Conservation (phyloP, 1,140 invertebrate genomes). For the Batillaria attramentaria region DNA sequence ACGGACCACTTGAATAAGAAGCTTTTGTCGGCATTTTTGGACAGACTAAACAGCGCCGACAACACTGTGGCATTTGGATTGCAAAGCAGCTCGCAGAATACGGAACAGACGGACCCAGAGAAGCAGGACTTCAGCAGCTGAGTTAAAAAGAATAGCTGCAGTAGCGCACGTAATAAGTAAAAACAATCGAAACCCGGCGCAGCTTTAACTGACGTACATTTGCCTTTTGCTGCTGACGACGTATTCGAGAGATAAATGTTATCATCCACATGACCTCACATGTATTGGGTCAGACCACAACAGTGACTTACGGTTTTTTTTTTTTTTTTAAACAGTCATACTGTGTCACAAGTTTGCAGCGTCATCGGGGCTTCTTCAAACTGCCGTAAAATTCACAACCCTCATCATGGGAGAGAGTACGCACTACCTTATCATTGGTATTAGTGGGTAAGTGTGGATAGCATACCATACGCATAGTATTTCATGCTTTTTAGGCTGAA, state of each 20-base stretch:
- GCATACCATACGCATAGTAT: background rate
- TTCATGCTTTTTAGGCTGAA: background rate
- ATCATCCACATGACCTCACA: background rate
- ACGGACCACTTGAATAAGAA: slow-evolving; percentile 60
- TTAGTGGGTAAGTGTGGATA: slow-evolving; percentile 41
- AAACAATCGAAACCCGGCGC: background rate
- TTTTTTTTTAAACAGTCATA: background rate
- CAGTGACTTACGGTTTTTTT: background rate
- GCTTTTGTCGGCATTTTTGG: slow-evolving; percentile 51
- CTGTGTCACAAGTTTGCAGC: no score
- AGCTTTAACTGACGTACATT: background rate
- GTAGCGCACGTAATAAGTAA: background rate
- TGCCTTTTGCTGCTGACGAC: background rate
- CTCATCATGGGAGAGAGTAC: slow-evolving; percentile 25
- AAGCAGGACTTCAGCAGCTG: background rate
- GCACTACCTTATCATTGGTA: slow-evolving; percentile 40
- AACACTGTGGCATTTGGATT: slow-evolving; percentile 31
- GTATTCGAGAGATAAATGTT: background rate
- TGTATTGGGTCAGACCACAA: background rate
- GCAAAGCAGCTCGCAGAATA: slow-evolving; percentile 14
- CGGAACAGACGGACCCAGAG: slow-evolving; percentile 9
- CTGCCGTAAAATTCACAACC: no score
- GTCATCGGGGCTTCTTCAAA: no score
- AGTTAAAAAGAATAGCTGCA: background rate
- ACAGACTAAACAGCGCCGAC: slow-evolving; percentile 44